phyloP scores from a whole-genome alignment of 2,797 vertebrate genomes.

The Petrocephalus sullivani region DNA sequence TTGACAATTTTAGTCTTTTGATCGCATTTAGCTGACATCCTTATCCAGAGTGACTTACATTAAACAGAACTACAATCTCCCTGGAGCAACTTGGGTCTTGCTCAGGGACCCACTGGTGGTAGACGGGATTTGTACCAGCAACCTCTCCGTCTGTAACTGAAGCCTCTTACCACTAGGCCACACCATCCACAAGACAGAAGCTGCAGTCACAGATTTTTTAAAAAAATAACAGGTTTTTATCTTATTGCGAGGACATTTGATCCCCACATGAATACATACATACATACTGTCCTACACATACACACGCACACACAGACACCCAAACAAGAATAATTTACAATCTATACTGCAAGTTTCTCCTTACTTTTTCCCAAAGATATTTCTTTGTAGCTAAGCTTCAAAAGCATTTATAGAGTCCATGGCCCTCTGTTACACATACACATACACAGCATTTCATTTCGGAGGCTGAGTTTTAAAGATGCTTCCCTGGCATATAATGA shows the following conservation, averaged over 20 bases:
- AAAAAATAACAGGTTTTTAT: background rate
- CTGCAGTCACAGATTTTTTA: no score
- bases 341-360: background rate
- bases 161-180: no score
- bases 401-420: background rate
- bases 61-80: no score
- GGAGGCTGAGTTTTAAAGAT: background rate
- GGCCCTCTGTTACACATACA: background rate
- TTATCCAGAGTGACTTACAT: no score
- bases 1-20: background rate
- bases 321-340: background rate
- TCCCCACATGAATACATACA: background rate
- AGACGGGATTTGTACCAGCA: no score
- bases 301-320: background rate
- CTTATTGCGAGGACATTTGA: background rate
- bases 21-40: no score
- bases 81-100: no score
- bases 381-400: slow-evolving; percentile 1
- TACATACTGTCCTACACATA: background rate
- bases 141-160: no score
- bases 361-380: background rate
- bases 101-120: no score
- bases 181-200: no score
- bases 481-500: background rate
- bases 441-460: background rate